A percentile compares a stretch with the other conserved stretches of the same genome.
Conservation (phyloP, 64 coral and sea anemone species). For the Orbicella faveolata region DNA sequence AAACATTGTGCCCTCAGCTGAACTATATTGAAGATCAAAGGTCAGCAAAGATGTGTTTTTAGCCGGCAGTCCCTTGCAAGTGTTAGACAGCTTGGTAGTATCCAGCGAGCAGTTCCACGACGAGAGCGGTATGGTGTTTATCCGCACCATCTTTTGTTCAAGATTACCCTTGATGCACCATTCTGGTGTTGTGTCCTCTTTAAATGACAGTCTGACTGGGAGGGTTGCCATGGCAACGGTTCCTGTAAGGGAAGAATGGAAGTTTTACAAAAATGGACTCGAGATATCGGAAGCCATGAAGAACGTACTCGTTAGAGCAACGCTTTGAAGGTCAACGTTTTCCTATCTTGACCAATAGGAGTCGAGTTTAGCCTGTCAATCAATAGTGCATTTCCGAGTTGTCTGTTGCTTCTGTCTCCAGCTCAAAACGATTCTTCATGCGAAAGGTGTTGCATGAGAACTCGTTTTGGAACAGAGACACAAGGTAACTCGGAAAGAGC, state of each 20-base stretch:
- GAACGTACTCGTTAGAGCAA: too few relatives aligned
- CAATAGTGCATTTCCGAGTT: too few relatives aligned
- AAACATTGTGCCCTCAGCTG: constrained; percentile 26
- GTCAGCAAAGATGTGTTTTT: background rate
- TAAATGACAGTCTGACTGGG: constrained; percentile 21
- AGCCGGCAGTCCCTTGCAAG: background rate
- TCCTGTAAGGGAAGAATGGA: background rate
- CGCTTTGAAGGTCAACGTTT: too few relatives aligned
- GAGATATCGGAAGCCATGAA: too few relatives aligned
- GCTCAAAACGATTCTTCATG: too few relatives aligned
- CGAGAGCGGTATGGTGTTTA: background rate
- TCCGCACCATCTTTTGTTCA: constrained; percentile 35
- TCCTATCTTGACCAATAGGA: too few relatives aligned
- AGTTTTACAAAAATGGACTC: background rate
- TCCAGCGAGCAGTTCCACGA: constrained; percentile 19
- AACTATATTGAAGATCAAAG: constrained; percentile 5
- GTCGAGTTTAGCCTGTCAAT: too few relatives aligned
- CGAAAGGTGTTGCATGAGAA: too few relatives aligned
- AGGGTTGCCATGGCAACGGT: constrained; percentile 8
- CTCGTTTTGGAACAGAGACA: too few relatives aligned
- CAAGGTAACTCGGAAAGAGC: too few relatives aligned
- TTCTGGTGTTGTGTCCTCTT: background rate
- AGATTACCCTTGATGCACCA: constrained; percentile 25
- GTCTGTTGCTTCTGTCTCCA: too few relatives aligned
- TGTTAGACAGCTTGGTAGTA: background rate